phyloP scores from a whole-genome alignment of 2,113 vertebrate species.

The Phycodurus eques region DNA sequence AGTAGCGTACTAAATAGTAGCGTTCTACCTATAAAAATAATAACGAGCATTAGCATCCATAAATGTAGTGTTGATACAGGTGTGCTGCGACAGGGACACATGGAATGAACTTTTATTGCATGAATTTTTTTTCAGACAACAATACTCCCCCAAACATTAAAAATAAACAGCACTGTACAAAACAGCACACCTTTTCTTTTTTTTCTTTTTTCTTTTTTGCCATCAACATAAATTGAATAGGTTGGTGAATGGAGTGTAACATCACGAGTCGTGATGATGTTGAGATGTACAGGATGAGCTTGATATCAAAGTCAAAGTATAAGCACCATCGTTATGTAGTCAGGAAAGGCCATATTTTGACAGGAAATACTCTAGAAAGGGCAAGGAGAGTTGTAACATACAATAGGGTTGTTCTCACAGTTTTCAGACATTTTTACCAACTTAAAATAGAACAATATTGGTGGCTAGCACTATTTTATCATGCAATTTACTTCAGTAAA shows the following conservation, averaged over 20 bases:
- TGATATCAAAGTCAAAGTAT: conserved; percentile 74
- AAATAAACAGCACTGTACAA: conserved; percentile 75
- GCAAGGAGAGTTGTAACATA: conserved; percentile 67
- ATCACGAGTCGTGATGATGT: conserved; percentile 63
- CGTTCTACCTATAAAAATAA: background rate
- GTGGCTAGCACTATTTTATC: conserved; percentile 78
- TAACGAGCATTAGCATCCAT: no score
- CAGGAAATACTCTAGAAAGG: conserved; percentile 63
- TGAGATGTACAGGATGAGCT: conserved; percentile 68
- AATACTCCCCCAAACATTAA: conserved; percentile 72
- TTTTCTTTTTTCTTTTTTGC: conserved; percentile 63
- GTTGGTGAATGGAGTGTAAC: conserved; percentile 7
- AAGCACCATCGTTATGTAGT: conserved; percentile 78
- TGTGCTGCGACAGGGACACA: conserved; percentile 52
- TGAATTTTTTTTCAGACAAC: conserved; percentile 78
- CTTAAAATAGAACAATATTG: conserved; percentile 69
- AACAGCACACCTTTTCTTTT: conserved; percentile 69
- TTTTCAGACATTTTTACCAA: conserved; percentile 78
- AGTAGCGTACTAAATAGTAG: background rate
- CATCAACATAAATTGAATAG: conserved; percentile 78
- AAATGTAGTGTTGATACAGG: conserved; percentile 33
- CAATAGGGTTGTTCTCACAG: conserved; percentile 78
- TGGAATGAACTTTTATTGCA: conserved; percentile 80
- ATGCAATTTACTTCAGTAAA: conserved; percentile 83
- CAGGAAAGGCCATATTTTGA: conserved; percentile 73